phyloP scores from a whole-genome alignment of 1,140 invertebrate species.

The Rhagoletis zephyria region DNA sequence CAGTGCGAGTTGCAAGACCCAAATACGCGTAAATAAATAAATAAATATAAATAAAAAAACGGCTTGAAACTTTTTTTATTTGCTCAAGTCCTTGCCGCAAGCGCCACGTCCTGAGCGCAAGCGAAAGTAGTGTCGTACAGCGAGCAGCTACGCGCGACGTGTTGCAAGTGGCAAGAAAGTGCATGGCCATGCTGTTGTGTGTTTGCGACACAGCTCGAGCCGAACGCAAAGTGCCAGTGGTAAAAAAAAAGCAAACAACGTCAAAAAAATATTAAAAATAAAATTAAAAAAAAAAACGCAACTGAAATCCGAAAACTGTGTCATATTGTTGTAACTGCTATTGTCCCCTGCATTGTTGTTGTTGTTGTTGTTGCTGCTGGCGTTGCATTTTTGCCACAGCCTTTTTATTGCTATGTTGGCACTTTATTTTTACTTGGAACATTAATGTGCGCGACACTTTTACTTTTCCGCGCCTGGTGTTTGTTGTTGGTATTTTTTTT shows the following conservation, averaged over 20 bases:
- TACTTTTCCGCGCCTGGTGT: not conserved
- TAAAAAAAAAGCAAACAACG: not conserved
- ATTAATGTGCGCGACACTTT: constrained; percentile 4
- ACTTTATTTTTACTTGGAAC: constrained; percentile 46
- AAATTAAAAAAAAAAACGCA: not conserved
- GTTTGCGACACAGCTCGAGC: not conserved
- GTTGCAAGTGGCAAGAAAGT: not conserved
- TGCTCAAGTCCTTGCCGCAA: not conserved
- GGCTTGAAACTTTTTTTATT: not conserved
- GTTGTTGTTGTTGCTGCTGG: not conserved
- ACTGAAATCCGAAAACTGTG: constrained; percentile 26
- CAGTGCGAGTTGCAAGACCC: not conserved
- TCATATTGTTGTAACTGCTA: constrained; percentile 15
- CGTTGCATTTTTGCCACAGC: not conserved
- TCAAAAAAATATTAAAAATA: not conserved
- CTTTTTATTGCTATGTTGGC: not conserved
- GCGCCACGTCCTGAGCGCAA: not conserved
- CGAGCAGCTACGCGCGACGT: not conserved
- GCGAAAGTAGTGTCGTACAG: not conserved
- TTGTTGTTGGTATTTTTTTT: not conserved
- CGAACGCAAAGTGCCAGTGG: not conserved
- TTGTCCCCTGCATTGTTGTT: not conserved
- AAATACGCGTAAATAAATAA: constrained; percentile 39
- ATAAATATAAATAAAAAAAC: constrained; percentile 23
- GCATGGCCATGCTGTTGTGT: not conserved